Percentiles rank a stretch among this genome's conserved stretches.
Evolutionary conservation across 2,888 invertebrate genomes (phyloP).

Genomic region (Drosophila sordidapex): DNA sequence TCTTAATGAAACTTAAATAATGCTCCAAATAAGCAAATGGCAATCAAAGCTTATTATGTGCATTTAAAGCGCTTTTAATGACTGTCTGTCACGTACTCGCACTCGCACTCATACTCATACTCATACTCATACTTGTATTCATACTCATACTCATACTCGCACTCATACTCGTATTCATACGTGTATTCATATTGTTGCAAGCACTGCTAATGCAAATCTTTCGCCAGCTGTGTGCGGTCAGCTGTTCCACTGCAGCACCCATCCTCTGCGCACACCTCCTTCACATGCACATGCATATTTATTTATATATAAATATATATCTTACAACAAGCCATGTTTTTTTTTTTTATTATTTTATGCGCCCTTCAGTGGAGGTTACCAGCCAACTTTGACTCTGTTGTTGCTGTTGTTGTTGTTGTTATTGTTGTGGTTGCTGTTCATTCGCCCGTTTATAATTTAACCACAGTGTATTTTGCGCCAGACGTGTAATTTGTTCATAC

Average conservation of each 20-base stretch:
- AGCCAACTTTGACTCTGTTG: slow-evolving; percentile 22
- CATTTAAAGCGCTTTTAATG: slow-evolving; percentile 62
- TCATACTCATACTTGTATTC: neutral
- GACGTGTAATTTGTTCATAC: slow-evolving; percentile 59
- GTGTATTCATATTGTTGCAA: slow-evolving; percentile 15
- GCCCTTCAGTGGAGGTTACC: slow-evolving; percentile 71
- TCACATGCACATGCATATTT: neutral
- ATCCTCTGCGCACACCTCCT: neutral
- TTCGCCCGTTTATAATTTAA: slow-evolving; percentile 76
- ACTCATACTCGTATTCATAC: neutral
- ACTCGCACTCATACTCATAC: neutral
- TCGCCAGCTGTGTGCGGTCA: slow-evolving; percentile 44
- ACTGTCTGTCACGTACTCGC: slow-evolving; percentile 45
- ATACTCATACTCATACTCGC: neutral
- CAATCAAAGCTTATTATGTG: slow-evolving; percentile 69
- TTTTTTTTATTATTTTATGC: slow-evolving; percentile 22
- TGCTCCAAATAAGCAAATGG: slow-evolving; percentile 78
- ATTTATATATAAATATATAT: slow-evolving; percentile 29
- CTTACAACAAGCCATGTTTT: slow-evolving; percentile 21
- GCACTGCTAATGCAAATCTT: slow-evolving; percentile 21
- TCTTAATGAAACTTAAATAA: slow-evolving; percentile 76
- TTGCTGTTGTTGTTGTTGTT: slow-evolving; percentile 27
- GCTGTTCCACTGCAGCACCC: slow-evolving; percentile 35
- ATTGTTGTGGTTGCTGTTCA: slow-evolving; percentile 62
- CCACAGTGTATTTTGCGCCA: slow-evolving; percentile 58